Base-by-base conservation (phyloP, 1,140 invertebrate genomes). In the Stratiolaelaps scimitus region DNA sequence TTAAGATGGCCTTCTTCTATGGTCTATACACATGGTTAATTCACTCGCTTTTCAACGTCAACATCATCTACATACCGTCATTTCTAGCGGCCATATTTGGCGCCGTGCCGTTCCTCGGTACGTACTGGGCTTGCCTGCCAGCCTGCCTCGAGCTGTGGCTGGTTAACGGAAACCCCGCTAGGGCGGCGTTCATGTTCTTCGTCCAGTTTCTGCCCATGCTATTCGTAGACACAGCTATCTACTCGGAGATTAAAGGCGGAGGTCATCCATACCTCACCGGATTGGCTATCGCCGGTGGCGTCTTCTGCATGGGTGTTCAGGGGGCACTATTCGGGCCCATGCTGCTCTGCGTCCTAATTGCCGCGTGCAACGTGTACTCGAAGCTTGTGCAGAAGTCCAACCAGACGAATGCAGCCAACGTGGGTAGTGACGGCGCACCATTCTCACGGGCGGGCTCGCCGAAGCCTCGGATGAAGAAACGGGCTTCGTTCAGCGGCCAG, bases 201-300 rank as follows among this genome's bases (percentile, higher is more conserved):
- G 85, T 84, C 56, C 92, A 95, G 72, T 84, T 96, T 72, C 78
- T 92, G 26, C 92, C 94, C 1, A 86, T 88, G n/a, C 87, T 84
- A 65, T 77, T 82, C 69, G 88, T 97, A 7, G 92, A 98, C 73
- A 88, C 89, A 2, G 85, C 91, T 17, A 94, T 98, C 70, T 97
- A 98, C 72, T 86, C 86, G 65, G 94, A 98, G 79, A 94, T 98
- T 47, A 93, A 95, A 80, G 90, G 91, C 66, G 89, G 88, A 13
- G 90, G 92, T 28, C 94, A 98, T 81, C 94, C 95, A 0, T 98
- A 98, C 78, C 81, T 98, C 30, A 98, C 94, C n/a, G 94, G 92
- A 34, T 77, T 98, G 40, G 89, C 93, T 0, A 93, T 98, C 71
- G 92, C 92, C 10, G 94, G 95, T n/a, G 95, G 95, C 43, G 89